Evolutionary conservation across 1,140 invertebrate species (phyloP).

Genomic region (Meloidogyne hapla): DNA sequence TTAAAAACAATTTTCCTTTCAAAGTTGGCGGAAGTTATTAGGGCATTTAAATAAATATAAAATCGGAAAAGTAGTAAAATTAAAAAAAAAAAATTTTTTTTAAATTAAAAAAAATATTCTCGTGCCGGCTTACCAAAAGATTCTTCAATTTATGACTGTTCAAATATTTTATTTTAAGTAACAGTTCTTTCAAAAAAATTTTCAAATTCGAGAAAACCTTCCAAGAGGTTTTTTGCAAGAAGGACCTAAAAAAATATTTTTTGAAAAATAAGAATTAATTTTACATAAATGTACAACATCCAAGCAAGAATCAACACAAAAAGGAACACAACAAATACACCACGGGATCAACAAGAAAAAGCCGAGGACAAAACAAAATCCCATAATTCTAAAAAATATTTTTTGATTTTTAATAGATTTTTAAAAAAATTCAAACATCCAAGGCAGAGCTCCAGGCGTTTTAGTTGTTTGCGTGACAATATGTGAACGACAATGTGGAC

Average conservation of each 20-base stretch:
- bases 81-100: no score
- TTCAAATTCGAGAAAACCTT: slow-evolving; percentile 50
- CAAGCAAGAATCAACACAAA: slow-evolving; percentile 57
- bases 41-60: no score
- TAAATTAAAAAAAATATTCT: no score
- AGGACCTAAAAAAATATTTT: slow-evolving; percentile 31
- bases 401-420: neutral
- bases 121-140: no score
- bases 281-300: slow-evolving; percentile 57
- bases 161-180: neutral
- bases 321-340: slow-evolving; percentile 59
- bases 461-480: neutral
- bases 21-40: no score
- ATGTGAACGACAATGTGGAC: neutral
- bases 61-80: no score
- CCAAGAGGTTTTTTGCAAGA: slow-evolving; percentile 57
- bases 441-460: neutral
- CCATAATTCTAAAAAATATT: slow-evolving; percentile 29
- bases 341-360: slow-evolving; percentile 50
- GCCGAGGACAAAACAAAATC: slow-evolving; percentile 53
- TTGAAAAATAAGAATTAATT: neutral
- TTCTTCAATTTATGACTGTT: no score
- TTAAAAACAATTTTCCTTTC: no score
- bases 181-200: neutral
- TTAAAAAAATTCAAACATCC: slow-evolving; percentile 25